Conservation (phyloP, 2,888 invertebrate species). For the Sarcophaga rosellei region DNA sequence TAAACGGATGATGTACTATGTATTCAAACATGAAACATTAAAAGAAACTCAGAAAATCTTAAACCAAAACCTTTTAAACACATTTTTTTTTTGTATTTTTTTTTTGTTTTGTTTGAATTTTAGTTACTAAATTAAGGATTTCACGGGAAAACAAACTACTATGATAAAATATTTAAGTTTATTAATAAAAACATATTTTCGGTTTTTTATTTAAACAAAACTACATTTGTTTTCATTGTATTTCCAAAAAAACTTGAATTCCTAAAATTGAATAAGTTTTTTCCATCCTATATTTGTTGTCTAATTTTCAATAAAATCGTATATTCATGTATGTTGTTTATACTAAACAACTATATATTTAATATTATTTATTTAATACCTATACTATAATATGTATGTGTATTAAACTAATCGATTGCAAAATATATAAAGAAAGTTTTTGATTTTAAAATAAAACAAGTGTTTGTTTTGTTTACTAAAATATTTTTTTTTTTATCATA, state of each 20-base stretch:
- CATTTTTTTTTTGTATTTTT: not conserved
- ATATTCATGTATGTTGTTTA: conserved; percentile 54
- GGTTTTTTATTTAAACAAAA: conserved; percentile 26
- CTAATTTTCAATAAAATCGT: not conserved
- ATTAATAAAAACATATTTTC: conserved; percentile 9
- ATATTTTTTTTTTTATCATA: not conserved
- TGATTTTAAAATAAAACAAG: conserved; percentile 24
- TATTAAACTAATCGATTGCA: conserved; percentile 40
- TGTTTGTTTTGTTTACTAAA: not conserved
- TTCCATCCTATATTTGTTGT: not conserved
- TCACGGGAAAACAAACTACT: conserved; percentile 4
- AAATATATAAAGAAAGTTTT: conserved; percentile 35
- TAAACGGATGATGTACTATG: not conserved
- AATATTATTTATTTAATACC: conserved; percentile 40
- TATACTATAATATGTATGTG: conserved; percentile 35
- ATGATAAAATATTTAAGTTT: conserved; percentile 20
- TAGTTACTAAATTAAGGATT: conserved; percentile 21
- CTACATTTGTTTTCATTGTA: not conserved
- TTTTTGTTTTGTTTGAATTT: conserved; percentile 17
- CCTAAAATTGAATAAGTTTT: not conserved
- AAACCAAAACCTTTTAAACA: conserved; percentile 40
- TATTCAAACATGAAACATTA: conserved; percentile 17
- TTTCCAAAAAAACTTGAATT: no score
- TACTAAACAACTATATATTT: conserved; percentile 47
- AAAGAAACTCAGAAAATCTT: conserved; percentile 6